These are phyloP conservation scores for Dissostichus mawsoni DNA, from an alignment of 2,113 vertebrate genomes.

Conservation along the genomic window DNA sequence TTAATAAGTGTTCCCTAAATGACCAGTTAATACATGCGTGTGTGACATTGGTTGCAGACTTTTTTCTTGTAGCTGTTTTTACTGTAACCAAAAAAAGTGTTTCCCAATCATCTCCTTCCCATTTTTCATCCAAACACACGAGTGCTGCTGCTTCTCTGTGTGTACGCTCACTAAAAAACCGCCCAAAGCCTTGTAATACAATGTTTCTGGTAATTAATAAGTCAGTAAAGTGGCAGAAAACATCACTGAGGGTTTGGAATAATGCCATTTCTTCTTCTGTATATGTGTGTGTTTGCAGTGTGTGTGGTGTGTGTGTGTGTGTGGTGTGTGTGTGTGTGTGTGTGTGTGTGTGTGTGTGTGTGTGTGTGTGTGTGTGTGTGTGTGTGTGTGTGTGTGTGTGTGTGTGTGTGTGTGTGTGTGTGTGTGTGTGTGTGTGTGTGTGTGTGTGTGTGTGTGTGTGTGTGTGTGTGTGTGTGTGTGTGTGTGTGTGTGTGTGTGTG, in stretches of 20 bases:
- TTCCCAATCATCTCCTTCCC: background rate
- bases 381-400: conserved; percentile 32
- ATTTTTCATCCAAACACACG: background rate
- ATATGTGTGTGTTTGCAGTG: conserved; percentile 54
- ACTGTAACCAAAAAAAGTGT: background rate
- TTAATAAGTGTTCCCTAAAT: no score
- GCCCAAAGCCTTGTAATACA: conserved; percentile 71
- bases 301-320: no score
- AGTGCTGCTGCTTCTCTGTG: conserved; percentile 22
- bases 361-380: conserved; percentile 61
- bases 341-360: conserved; percentile 49
- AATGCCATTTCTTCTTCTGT: conserved; percentile 54
- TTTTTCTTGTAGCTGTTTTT: background rate
- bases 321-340: conserved; percentile 46
- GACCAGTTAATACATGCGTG: background rate
- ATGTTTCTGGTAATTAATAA: conserved; percentile 76
- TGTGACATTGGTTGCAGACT: background rate
- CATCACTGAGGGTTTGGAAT: conserved; percentile 64
- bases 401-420: conserved; percentile 64
- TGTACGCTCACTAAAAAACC: conserved; percentile 23
- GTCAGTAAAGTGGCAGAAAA: conserved; percentile 72
- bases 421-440: conserved; percentile 46
- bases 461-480: conserved; percentile 44
- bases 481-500: conserved; percentile 52
- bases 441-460: conserved; percentile 41